These are phyloP conservation scores for Etheostoma perlongum DNA, from an alignment of 2,797 vertebrate genomes.

Conservation along the genomic window DNA sequence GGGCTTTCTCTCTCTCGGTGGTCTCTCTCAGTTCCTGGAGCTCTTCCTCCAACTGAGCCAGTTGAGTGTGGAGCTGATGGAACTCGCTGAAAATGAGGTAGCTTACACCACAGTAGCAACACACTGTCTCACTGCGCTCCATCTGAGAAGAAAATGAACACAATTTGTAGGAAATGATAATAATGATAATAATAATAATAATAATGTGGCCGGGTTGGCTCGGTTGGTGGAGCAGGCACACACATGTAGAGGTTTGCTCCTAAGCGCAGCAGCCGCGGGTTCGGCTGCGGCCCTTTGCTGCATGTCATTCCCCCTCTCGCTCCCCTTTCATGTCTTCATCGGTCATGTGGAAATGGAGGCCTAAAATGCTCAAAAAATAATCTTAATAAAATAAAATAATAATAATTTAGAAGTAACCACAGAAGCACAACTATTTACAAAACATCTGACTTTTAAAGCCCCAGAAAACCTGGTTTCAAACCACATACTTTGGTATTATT, in stretches of 20 bases:
- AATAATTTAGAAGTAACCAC: background rate
- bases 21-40: slow-evolving; percentile 83
- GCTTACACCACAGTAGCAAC: slow-evolving; percentile 93
- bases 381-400: too few species aligned
- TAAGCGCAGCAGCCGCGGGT: too few species aligned
- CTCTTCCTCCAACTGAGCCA: slow-evolving; percentile 86
- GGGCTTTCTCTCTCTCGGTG: slow-evolving; percentile 82
- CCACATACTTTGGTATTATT: background rate
- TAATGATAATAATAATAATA: too few species aligned
- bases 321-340: too few species aligned
- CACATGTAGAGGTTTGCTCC: too few species aligned
- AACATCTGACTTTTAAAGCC: background rate
- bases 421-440: background rate
- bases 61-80: slow-evolving; percentile 86
- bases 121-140: slow-evolving; percentile 88
- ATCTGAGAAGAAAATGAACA: slow-evolving; percentile 81
- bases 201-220: background rate
- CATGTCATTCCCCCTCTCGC: too few species aligned
- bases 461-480: background rate
- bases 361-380: too few species aligned
- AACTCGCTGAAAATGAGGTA: slow-evolving; percentile 93
- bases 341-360: too few species aligned
- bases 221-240: too few species aligned
- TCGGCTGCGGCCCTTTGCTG: too few species aligned
- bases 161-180: background rate